Evolutionary conservation across 53 echinoderm and acorn worm genomes (phyloP).

Genomic region (Antedon mediterranea): DNA sequence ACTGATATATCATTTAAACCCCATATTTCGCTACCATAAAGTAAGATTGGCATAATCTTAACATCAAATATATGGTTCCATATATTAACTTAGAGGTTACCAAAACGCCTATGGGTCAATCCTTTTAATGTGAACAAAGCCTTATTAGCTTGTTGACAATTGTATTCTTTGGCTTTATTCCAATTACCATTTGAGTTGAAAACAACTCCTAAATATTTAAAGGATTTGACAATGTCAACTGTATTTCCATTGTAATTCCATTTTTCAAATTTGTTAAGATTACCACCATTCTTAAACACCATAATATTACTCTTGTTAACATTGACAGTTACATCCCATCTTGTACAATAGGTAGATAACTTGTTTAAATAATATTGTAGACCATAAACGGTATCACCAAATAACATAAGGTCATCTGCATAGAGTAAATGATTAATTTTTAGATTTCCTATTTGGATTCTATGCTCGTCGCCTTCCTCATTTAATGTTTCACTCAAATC

Average conservation of each 20-base stretch:
- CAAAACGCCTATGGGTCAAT: not conserved
- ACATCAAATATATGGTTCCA: too few relatives aligned
- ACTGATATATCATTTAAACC: too few relatives aligned
- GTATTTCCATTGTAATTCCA: not conserved
- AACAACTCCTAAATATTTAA: not conserved
- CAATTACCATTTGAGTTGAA: not conserved
- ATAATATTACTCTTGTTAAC: not conserved
- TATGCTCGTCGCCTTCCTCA: not conserved
- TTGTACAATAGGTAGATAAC: not conserved
- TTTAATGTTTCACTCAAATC: not conserved
- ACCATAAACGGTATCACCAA: not conserved
- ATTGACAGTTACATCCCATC: not conserved
- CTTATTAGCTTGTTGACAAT: not conserved
- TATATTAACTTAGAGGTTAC: not conserved
- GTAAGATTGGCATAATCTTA: too few relatives aligned
- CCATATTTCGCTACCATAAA: too few relatives aligned
- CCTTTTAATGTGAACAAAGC: not conserved
- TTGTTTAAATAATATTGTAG: not conserved
- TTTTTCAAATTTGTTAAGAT: not conserved
- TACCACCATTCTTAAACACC: not conserved
- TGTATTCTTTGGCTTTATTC: not conserved
- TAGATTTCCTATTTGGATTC: not conserved
- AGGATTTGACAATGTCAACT: not conserved
- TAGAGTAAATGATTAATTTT: not conserved
- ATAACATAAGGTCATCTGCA: not conserved